Conservation (phyloP, 1,140 invertebrate genomes). For the Megathymus violae region DNA sequence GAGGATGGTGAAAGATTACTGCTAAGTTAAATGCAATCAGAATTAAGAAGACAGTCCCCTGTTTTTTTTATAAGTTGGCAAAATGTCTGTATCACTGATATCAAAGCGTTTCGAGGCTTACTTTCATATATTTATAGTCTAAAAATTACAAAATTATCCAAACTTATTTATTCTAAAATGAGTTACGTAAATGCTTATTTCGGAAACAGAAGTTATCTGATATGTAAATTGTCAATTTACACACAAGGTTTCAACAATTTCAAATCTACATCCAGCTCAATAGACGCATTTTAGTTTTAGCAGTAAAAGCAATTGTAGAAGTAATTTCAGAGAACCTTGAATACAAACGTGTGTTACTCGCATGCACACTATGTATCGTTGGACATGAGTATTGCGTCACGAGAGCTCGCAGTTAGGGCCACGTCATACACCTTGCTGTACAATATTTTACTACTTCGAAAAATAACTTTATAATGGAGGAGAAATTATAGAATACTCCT, state of each 20-base stretch:
- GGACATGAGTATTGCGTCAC: conserved; percentile 59
- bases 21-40: no score
- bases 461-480: no score
- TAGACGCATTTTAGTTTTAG: conserved; percentile 30
- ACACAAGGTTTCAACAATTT: not conserved
- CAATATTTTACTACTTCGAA: no score
- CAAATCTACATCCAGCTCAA: not conserved
- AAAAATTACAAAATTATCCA: no score
- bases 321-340: conserved; percentile 59
- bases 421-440: not conserved
- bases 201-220: conserved; percentile 3
- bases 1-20: no score
- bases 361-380: conserved; percentile 60
- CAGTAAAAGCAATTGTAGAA: conserved; percentile 38
- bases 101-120: no score
- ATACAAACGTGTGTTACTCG: conserved; percentile 58
- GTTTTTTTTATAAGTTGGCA: no score
- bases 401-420: conserved; percentile 14
- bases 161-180: conserved; percentile 24
- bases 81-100: no score
- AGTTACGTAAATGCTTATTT: not conserved
- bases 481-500: no score
- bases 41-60: no score
- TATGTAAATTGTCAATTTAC: not conserved
- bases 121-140: no score